A percentile compares a stretch with the other conserved stretches of the same genome.
phyloP scores from a whole-genome alignment of 2,888 invertebrate genomes.

The Agriotes lineatus region DNA sequence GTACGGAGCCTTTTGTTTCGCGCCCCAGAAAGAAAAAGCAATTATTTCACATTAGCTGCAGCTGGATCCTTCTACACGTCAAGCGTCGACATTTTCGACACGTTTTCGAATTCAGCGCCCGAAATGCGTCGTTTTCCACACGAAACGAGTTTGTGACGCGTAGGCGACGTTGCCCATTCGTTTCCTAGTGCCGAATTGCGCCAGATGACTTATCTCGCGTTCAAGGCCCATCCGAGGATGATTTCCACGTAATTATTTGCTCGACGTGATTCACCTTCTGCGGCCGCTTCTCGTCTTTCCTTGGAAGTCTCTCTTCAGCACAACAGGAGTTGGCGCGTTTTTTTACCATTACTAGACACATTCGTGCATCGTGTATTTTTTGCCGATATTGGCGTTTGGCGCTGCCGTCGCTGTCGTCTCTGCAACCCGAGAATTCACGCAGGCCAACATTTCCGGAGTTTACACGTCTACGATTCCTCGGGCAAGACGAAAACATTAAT shows the following conservation, averaged over 20 bases:
- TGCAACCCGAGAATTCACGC: too few species aligned
- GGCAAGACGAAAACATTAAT: too few species aligned
- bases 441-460: too few species aligned
- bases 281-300: neutral
- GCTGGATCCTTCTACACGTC: too few species aligned
- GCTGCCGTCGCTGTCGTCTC: too few species aligned
- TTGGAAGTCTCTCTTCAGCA: slow-evolving; percentile 2
- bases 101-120: neutral
- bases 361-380: too few species aligned
- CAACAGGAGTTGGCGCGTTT: neutral
- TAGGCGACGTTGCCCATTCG: slow-evolving; percentile 19
- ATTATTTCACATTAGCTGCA: too few species aligned
- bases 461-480: too few species aligned
- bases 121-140: neutral
- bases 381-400: too few species aligned
- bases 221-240: slow-evolving; percentile 21
- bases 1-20: too few species aligned
- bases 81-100: too few species aligned
- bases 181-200: slow-evolving; percentile 29
- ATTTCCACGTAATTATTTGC: slow-evolving; percentile 23
- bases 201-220: slow-evolving; percentile 27
- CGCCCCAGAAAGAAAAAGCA: too few species aligned
- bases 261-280: slow-evolving; percentile 20
- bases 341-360: slow-evolving; percentile 1
- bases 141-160: neutral